Percentiles rank a stretch among this genome's conserved stretches.
Evolutionary conservation across 1,140 invertebrate species (phyloP).

Genomic region (Papilio glaucus): DNA sequence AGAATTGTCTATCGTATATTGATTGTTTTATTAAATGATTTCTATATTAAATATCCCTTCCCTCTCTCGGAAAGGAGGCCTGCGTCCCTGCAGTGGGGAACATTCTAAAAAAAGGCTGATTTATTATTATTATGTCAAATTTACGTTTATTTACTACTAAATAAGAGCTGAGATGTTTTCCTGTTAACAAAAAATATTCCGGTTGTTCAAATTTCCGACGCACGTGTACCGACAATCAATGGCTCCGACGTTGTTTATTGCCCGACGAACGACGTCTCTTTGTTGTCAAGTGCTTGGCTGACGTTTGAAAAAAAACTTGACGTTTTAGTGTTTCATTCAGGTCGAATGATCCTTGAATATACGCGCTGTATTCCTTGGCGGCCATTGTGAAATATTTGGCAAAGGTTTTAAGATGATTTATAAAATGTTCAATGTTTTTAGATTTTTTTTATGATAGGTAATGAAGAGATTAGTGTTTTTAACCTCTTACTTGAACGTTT

Average conservation of each 20-base stretch:
- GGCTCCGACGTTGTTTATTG: constrained; percentile 1
- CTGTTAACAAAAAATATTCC: constrained; percentile 20
- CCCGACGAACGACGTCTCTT: constrained; percentile 19
- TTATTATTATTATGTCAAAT: too few relatives aligned
- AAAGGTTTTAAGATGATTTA: too few relatives aligned
- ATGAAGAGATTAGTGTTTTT: too few relatives aligned
- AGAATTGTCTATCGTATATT: neutral
- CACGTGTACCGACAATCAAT: constrained; percentile 15
- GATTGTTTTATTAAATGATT: neutral
- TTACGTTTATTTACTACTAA: neutral
- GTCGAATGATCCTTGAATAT: constrained; percentile 5
- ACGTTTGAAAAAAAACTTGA: constrained; percentile 11
- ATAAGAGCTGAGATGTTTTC: neutral
- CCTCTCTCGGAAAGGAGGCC: too few relatives aligned
- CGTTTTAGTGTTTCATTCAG: neutral
- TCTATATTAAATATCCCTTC: too few relatives aligned
- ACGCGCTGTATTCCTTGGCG: neutral
- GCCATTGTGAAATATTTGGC: neutral
- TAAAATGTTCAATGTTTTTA: too few relatives aligned
- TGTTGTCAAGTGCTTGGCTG: constrained; percentile 29
- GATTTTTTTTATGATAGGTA: too few relatives aligned
- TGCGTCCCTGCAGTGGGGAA: too few relatives aligned
- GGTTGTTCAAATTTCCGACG: constrained; percentile 27
- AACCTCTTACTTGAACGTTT: too few relatives aligned
- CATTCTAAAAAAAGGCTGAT: too few relatives aligned